These are phyloP conservation scores for Epinephelus moara DNA, from an alignment of 2,113 vertebrate species.

Conservation along the genomic window DNA sequence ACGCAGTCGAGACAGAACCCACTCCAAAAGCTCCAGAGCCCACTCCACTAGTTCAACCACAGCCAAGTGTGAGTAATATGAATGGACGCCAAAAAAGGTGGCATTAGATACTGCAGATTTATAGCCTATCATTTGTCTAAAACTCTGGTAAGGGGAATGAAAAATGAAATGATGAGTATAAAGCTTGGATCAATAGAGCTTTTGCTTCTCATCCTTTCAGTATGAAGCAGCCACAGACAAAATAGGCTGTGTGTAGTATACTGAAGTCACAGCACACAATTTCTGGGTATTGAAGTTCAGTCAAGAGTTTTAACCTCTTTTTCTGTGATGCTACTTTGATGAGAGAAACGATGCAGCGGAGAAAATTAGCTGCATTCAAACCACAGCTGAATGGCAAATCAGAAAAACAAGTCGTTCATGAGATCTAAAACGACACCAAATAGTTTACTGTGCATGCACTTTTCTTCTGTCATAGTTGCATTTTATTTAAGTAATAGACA, in stretches of 20 bases:
- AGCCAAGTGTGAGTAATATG: conserved; percentile 79
- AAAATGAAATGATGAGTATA: not conserved
- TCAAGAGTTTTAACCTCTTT: not conserved
- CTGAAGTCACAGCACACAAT: not conserved
- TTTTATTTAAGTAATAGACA: not conserved
- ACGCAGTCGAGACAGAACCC: conserved; percentile 82
- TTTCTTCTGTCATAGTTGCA: not conserved
- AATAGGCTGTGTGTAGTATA: conserved; percentile 8
- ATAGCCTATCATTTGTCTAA: not conserved
- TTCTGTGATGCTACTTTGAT: not conserved
- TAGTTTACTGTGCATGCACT: not conserved
- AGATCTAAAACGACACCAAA: not conserved
- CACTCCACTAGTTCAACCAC: conserved; percentile 79
- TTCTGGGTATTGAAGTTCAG: not conserved
- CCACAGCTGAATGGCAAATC: not conserved
- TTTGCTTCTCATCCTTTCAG: not conserved
- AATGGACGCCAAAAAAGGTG: not conserved
- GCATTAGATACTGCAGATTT: conserved; percentile 1
- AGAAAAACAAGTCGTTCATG: not conserved
- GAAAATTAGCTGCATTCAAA: not conserved
- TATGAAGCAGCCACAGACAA: not conserved
- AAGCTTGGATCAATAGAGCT: not conserved
- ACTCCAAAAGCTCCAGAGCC: conserved; percentile 83
- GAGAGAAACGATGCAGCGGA: not conserved
- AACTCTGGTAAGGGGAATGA: not conserved